Evolutionary conservation across 2,888 invertebrate genomes (phyloP).

Genomic region (Drosophila meridiana): DNA sequence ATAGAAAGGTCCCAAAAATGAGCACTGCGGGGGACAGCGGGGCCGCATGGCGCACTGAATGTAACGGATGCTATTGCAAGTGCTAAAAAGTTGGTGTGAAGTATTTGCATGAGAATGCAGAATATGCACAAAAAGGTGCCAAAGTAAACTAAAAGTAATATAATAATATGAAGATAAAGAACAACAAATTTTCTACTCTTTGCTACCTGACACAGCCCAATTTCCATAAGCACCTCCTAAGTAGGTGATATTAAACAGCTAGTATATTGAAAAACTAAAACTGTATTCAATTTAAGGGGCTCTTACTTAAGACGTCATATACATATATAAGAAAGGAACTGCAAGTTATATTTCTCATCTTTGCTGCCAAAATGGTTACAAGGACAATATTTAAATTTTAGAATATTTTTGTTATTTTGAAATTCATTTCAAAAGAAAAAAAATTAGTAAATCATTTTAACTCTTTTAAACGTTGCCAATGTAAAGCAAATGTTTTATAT

Average conservation of each 20-base stretch:
- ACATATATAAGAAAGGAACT: too few relatives aligned
- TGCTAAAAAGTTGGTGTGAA: constrained; percentile 66
- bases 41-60: constrained; percentile 38
- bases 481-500: too few relatives aligned
- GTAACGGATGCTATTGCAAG: constrained; percentile 63
- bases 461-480: too few relatives aligned
- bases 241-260: constrained; percentile 5
- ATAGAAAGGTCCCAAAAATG: constrained; percentile 32
- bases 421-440: too few relatives aligned
- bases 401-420: too few relatives aligned
- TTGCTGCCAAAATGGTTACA: too few relatives aligned
- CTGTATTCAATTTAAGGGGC: background rate
- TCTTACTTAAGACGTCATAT: background rate
- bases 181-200: constrained; percentile 17
- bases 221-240: constrained; percentile 4
- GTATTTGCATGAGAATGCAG: constrained; percentile 74
- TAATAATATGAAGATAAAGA: constrained; percentile 32
- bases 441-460: too few relatives aligned
- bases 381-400: too few relatives aligned
- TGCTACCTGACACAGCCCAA: constrained; percentile 13
- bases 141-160: constrained; percentile 28
- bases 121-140: constrained; percentile 52
- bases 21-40: background rate
- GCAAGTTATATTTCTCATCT: too few relatives aligned
- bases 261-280: background rate